phyloP scores from a whole-genome alignment of 2,113 vertebrate species.

The Hippocampus zosterae region DNA sequence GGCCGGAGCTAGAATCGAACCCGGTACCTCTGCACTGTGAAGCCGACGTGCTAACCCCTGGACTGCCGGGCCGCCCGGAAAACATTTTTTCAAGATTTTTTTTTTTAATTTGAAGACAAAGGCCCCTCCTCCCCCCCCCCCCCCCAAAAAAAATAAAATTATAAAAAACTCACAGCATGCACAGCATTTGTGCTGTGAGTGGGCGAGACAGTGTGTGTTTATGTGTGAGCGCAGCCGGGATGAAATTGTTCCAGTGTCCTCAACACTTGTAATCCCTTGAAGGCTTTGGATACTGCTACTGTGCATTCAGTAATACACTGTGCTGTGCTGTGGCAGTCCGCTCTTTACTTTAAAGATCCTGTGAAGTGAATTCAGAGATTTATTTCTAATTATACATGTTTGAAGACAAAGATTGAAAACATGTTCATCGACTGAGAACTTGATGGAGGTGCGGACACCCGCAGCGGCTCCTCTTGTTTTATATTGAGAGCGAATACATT shows the following conservation, averaged over 20 bases:
- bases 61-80: too few relatives aligned
- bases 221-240: conserved; percentile 46
- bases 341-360: conserved; percentile 3
- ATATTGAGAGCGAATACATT: too few relatives aligned
- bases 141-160: conserved; percentile 17
- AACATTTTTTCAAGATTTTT: conserved; percentile 2
- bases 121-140: background rate
- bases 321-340: background rate
- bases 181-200: conserved; percentile 49
- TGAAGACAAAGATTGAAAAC: background rate
- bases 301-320: conserved; percentile 26
- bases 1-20: too few relatives aligned
- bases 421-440: too few relatives aligned
- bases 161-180: conserved; percentile 9
- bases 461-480: too few relatives aligned
- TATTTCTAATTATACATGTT: background rate
- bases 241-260: conserved; percentile 57
- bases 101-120: conserved; percentile 41
- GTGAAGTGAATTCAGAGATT: background rate
- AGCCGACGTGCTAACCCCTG: too few relatives aligned
- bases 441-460: too few relatives aligned
- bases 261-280: conserved; percentile 65
- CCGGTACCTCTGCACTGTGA: too few relatives aligned
- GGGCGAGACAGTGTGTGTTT: conserved; percentile 44
- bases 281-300: conserved; percentile 67